Base-by-base conservation (phyloP, 2,797 vertebrate genomes). In the Australoheros facetus region DNA sequence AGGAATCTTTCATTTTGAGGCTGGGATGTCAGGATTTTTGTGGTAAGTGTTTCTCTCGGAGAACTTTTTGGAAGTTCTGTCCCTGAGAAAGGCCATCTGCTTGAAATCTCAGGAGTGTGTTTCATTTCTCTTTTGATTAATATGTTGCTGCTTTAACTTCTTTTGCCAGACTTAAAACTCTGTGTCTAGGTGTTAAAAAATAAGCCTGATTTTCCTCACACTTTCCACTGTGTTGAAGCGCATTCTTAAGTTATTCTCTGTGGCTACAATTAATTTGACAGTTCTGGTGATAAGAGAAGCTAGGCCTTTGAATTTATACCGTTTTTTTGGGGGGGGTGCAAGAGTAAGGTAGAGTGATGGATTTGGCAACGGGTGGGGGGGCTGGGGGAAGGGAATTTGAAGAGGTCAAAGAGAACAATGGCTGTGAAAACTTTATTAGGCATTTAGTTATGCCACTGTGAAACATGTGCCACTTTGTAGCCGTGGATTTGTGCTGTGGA, bases 251-350 rank as follows among this genome's bases (percentile, higher is more conserved):
- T 37, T 37, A 37, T 10, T 37, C 37, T 37, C 37, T 93, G 94
- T 95, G 93, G 93, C 87, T 84, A 81, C 83, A 87, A 86, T 92
- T 89, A 82, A 89, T 84, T 87, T 79, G 89, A 89, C 80, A 89
- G 87, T 39, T 13, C 57, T 74, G 87, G 91, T 87, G 88, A 79
- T 70, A 81, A 85, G 80, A 79, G 8, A 28, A 92, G 96, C 95
- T 96, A 95, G 96, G 95, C 91, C 91, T 91, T 85, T 94, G 93
- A 95, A 95, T 96, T 95, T 92, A 94, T 92, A 83, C 93, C 77
- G 86, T 39, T 92, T 42, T 23, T 42, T 64, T 64, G 16, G 60
- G 13, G 3, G 37, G 32, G 32, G 32, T 34, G 32, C 32, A 8
- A 34, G 96, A 96, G 95, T 96, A 96, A 95, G 96, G 96, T 96